These are phyloP conservation scores for Phrynocephalus guinanensis DNA, from an alignment of 2,797 vertebrate species.

Conservation along the genomic window DNA sequence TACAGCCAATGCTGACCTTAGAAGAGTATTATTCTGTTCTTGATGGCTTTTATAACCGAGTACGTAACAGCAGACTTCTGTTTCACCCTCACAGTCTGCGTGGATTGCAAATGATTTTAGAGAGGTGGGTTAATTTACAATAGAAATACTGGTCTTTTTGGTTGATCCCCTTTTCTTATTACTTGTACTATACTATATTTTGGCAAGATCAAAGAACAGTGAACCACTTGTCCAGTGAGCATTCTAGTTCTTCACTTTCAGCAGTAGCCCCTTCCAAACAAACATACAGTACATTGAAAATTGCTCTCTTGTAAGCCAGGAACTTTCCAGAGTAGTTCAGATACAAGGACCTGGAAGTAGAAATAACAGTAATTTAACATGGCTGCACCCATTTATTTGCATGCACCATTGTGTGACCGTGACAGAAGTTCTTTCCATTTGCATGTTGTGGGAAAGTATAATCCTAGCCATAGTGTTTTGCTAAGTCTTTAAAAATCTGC, in stretches of 20 bases:
- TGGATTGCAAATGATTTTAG: slow-evolving; percentile 88
- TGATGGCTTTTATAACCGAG: slow-evolving; percentile 82
- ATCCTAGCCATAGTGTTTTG: neutral
- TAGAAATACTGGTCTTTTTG: neutral
- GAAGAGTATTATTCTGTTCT: slow-evolving; percentile 88
- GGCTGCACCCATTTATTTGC: neutral
- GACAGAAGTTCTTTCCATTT: neutral
- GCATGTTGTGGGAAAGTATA: neutral
- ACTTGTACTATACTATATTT: slow-evolving; percentile 19
- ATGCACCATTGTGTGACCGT: neutral
- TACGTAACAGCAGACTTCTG: slow-evolving; percentile 77
- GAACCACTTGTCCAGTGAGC: too few species aligned
- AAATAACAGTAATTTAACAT: too few species aligned
- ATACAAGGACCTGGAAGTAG: neutral
- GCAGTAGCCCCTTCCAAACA: neutral
- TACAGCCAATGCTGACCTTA: slow-evolving; percentile 84
- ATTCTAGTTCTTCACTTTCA: neutral
- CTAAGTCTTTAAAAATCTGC: neutral
- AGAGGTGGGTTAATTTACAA: slow-evolving; percentile 79
- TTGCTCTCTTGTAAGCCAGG: neutral
- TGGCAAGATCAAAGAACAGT: neutral
- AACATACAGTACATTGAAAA: neutral
- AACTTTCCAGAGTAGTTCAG: neutral
- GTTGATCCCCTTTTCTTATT: neutral
- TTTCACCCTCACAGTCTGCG: slow-evolving; percentile 91